Conservation (phyloP, 2,113 vertebrate genomes). For the Amblyopsis rosae region DNA sequence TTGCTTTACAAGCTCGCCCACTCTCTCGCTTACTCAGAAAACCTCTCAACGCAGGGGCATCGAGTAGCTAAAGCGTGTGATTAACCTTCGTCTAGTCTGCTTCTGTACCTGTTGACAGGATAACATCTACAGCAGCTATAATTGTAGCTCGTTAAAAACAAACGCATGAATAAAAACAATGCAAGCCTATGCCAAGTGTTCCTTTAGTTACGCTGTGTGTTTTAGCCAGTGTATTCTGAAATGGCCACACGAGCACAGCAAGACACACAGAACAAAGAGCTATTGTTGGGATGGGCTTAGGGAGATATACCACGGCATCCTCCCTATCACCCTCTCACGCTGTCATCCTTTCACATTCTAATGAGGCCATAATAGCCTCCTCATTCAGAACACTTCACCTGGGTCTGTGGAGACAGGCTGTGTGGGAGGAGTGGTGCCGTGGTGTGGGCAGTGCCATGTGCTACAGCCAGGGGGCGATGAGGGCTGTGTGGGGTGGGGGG, state of each 20-base stretch:
- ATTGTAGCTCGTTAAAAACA: background rate
- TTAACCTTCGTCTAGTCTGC: background rate
- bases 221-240: slow-evolving; percentile 30
- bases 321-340: slow-evolving; percentile 13
- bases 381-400: slow-evolving; percentile 59
- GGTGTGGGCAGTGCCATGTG: slow-evolving; percentile 59
- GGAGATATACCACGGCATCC: background rate
- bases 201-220: background rate
- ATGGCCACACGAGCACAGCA: slow-evolving; percentile 21
- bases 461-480: slow-evolving; percentile 50
- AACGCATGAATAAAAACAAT: too few relatives aligned
- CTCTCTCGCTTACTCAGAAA: background rate
- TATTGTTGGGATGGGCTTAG: slow-evolving; percentile 4
- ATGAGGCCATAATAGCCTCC: slow-evolving; percentile 57
- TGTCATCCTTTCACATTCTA: slow-evolving; percentile 54
- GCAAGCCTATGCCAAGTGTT: background rate
- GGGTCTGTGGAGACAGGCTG: slow-evolving; percentile 42
- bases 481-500: background rate
- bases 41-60: slow-evolving; percentile 4
- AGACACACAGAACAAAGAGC: slow-evolving; percentile 7
- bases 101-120: background rate
- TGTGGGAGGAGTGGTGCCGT: slow-evolving; percentile 37
- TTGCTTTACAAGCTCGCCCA: too few relatives aligned
- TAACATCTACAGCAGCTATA: background rate
- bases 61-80: background rate